Evolutionary conservation across 2,113 vertebrate genomes (phyloP).

Genomic region (Phylloscopus whistleri): DNA sequence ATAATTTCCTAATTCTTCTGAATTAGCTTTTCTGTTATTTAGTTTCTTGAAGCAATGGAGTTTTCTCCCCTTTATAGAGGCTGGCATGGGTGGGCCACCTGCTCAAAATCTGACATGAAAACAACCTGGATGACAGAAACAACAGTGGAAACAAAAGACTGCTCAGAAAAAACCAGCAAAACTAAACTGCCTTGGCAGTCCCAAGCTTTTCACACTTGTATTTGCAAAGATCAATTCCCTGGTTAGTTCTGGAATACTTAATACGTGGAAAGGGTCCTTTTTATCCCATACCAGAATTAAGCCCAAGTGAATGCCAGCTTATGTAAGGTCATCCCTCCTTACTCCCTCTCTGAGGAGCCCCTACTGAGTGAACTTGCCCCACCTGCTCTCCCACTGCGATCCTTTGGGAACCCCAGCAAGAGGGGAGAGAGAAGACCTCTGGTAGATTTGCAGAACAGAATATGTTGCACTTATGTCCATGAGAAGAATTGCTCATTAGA

Average conservation of each 20-base stretch:
- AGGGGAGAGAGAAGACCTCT: background rate
- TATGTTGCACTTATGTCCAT: background rate
- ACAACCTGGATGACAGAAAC: background rate
- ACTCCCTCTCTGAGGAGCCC: background rate
- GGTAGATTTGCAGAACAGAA: background rate
- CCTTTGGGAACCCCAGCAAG: background rate
- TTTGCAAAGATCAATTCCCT: background rate
- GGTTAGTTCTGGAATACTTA: background rate
- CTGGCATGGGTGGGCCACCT: background rate
- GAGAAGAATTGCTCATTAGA: background rate
- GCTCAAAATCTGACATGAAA: background rate
- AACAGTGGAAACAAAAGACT: background rate
- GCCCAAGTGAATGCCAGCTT: background rate
- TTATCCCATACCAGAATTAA: background rate
- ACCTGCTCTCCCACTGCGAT: background rate
- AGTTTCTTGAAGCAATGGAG: background rate
- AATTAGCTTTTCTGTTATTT: background rate
- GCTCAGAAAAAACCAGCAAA: background rate
- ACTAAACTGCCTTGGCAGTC: accelerated
- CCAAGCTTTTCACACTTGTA: background rate
- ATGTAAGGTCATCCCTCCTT: background rate
- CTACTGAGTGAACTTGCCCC: background rate
- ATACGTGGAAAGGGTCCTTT: background rate
- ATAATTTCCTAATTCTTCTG: background rate
- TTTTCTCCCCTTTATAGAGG: background rate